Conservation (phyloP, 2,113 vertebrate species). For the Siniperca knerii region DNA sequence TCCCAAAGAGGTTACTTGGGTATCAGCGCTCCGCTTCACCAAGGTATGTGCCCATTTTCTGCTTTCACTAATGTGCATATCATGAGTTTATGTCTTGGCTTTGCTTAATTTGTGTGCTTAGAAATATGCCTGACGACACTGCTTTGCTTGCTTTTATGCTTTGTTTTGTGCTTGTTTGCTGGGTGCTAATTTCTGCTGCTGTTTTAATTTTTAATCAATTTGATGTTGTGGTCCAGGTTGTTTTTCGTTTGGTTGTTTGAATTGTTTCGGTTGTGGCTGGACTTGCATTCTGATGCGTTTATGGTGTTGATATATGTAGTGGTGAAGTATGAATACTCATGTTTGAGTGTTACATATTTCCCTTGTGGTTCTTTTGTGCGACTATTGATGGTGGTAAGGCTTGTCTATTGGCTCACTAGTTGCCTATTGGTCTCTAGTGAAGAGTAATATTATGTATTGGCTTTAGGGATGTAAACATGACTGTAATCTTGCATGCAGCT, state of each 20-base stretch:
- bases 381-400: background rate
- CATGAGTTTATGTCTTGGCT: background rate
- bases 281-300: background rate
- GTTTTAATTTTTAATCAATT: background rate
- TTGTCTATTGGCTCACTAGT: background rate
- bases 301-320: background rate
- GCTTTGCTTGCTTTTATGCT: background rate
- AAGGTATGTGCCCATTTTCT: background rate
- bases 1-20: background rate
- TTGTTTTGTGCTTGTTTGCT: background rate
- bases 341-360: background rate
- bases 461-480: constrained; percentile 3
- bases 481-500: background rate
- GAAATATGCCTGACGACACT: background rate
- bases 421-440: background rate
- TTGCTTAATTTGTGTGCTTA: background rate
- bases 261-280: too few species aligned
- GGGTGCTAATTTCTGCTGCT: background rate
- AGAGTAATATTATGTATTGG: background rate
- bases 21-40: background rate
- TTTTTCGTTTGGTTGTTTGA: background rate
- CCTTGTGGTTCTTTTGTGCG: background rate
- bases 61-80: background rate
- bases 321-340: background rate
- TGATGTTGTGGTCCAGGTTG: background rate